These are phyloP conservation scores for Nasonia longicornis DNA, from an alignment of 1,140 invertebrate species.

Conservation along the genomic window DNA sequence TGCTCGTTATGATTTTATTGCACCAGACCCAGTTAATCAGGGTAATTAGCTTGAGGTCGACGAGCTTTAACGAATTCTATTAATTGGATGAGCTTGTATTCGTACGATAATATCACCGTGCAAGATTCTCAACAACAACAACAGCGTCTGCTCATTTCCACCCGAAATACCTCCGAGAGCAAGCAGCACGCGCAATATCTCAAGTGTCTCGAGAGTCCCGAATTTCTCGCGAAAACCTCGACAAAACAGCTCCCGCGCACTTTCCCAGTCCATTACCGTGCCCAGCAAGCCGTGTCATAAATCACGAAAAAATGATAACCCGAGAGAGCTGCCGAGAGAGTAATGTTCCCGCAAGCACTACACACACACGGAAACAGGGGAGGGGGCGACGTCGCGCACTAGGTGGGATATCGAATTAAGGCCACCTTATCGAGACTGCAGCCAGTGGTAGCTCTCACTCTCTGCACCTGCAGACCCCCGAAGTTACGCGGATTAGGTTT, in stretches of 20 bases:
- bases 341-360: not conserved
- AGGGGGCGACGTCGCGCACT: not conserved
- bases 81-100: no score
- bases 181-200: not conserved
- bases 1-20: no score
- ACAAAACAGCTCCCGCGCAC: not conserved
- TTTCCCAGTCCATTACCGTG: not conserved
- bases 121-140: no score
- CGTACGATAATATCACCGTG: no score
- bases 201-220: not conserved
- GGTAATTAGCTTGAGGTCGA: no score
- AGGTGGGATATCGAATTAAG: slow-evolving; percentile 47
- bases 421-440: slow-evolving; percentile 46
- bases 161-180: no score
- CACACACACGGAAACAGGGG: not conserved
- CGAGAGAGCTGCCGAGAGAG: not conserved
- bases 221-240: not conserved
- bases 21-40: no score
- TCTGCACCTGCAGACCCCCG: not conserved
- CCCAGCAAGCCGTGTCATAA: not conserved
- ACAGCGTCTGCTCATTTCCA: no score
- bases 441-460: not conserved
- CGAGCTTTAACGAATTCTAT: no score
- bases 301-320: slow-evolving; percentile 20
- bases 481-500: slow-evolving; percentile 44